Evolutionary conservation across 2,797 vertebrate species (phyloP), one percentile per base, ranked within the genome.

Genomic region (Falco cherrug): DNA sequence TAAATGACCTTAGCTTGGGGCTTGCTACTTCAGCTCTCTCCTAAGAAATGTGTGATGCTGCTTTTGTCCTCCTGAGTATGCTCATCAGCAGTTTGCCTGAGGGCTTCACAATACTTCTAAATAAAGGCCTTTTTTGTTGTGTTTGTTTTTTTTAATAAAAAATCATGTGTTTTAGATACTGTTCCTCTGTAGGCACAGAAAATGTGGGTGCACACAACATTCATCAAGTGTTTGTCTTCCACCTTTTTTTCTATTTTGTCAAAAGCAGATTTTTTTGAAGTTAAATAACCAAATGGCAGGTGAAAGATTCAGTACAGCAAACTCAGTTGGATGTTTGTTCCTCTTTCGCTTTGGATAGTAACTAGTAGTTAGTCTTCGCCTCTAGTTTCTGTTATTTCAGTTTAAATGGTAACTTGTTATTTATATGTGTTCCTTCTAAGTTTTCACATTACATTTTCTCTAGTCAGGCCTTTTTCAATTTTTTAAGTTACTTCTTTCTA

Each of bases 201-300:
- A 48, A 50, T 18, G 5, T 24, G 14, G 71, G 0, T 4, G 1
- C 16, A 13, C 11, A 5, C 4, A 3, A n/a, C 18, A 7, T 29
- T 26, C 37, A 2, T 48, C 25, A 28, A 65, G 3, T 3, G 2
- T 48, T 79, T 92, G 50, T 21, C 41, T 93, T 91, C 43, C 9
- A 41, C 12, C 16, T 86, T 81, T 82, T 43, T 31, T 92, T 88
- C 56, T 2, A 13, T 73, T 83, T 56, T 39, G 65, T 83, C 13
- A 29, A 51, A 53, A n/a, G 45, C 54, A 45, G 17, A 2, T n/a
- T 33, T 48, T 79, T 57, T 43, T 10, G 33, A 65, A 67, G 29
- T 13, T 51, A 10, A 59, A 37, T 59, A 59, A 48, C 37, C 28
- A 59, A 81, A 43, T 59, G 54, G 48, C 50, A 53, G 39, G 21